Evolutionary conservation across 2,113 vertebrate species (phyloP).

Genomic region (Microtus ochrogaster): DNA sequence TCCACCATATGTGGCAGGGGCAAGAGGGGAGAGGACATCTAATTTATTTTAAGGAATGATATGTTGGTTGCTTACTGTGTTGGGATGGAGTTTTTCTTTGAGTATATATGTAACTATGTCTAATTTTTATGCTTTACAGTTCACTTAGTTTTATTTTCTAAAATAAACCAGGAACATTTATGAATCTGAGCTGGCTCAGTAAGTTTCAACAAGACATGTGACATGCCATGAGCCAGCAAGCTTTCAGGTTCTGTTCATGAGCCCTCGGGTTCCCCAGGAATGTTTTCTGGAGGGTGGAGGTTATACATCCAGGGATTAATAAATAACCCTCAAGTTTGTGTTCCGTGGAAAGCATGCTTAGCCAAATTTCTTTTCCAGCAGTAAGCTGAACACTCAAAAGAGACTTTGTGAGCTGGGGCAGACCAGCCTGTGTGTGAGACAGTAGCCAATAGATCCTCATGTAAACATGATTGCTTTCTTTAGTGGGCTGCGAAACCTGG

Average conservation of each 20-base stretch:
- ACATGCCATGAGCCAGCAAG: not conserved
- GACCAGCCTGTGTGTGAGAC: constrained; percentile 54
- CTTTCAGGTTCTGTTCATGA: constrained; percentile 4
- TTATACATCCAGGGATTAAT: constrained; percentile 47
- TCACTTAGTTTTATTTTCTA: constrained; percentile 36
- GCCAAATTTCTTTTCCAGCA: constrained; percentile 61
- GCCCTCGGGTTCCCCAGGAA: not conserved
- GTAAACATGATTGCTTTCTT: constrained; percentile 28
- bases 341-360: constrained; percentile 21
- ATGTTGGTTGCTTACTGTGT: not conserved
- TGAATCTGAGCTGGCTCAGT: not conserved
- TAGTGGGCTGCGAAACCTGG: not conserved
- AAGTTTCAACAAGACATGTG: not conserved
- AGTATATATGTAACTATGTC: not conserved
- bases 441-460: constrained; percentile 29
- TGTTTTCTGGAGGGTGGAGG: not conserved
- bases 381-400: constrained; percentile 36
- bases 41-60: not conserved
- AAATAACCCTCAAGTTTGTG: constrained; percentile 58
- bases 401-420: constrained; percentile 43
- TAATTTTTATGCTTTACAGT: not conserved
- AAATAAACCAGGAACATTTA: constrained; percentile 25
- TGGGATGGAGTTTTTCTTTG: constrained; percentile 22
- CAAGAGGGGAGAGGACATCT: not conserved
- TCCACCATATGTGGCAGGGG: not conserved